Evolutionary conservation across 1,140 invertebrate species (phyloP), one percentile per base, ranked within the genome.

Genomic region (Pentalonia nigronervosa): DNA sequence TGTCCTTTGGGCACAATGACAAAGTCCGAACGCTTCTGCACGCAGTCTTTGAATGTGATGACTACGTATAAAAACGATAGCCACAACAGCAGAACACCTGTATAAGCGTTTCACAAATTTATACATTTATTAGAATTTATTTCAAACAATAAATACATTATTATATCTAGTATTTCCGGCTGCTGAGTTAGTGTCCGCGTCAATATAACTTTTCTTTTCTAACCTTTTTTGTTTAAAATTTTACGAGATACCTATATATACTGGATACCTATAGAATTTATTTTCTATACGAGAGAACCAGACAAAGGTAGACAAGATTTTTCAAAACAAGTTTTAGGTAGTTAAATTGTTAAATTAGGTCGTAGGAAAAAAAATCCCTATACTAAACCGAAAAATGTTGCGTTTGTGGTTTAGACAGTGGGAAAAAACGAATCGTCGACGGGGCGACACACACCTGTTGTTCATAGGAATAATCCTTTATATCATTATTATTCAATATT

Each of bases 31-130:
- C 81, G 81, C 34, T 84, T 93, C 4, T 93, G 91, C 20, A 30
- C 36, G 21, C 7, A 50, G 50, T 93, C 91, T 41, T 93, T 93
- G 81, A 93, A 93, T 17, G 91, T 93, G 76, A 93, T 53, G 81
- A 93, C 50, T 36, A 84, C 11, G 41, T 93, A 93, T 21, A 93
- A 50, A 30, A 93, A 84, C 20, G 91, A 83, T 36, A 93, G 41
- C 67, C 91, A 93, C 34, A 93, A 21, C 48, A 93, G 81, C 21
- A 93, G 20, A 1, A 17, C 41, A 89, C 93, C 41, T 93, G 56
- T 86, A 4, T 84, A 87, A 94, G 94, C 2, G 30, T 67, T 14
- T 30, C 84, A 87, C 84, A 87, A 87, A 87, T 48, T 23, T n/a
- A 47, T 48, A 11, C 60, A 67, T 17, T 76, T 23, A 76, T 76